A percentile compares a stretch with the other conserved stretches of the same genome.
These are phyloP conservation scores for Ceryle rudis DNA, from an alignment of 2,797 vertebrate genomes.

Conservation along the genomic window DNA sequence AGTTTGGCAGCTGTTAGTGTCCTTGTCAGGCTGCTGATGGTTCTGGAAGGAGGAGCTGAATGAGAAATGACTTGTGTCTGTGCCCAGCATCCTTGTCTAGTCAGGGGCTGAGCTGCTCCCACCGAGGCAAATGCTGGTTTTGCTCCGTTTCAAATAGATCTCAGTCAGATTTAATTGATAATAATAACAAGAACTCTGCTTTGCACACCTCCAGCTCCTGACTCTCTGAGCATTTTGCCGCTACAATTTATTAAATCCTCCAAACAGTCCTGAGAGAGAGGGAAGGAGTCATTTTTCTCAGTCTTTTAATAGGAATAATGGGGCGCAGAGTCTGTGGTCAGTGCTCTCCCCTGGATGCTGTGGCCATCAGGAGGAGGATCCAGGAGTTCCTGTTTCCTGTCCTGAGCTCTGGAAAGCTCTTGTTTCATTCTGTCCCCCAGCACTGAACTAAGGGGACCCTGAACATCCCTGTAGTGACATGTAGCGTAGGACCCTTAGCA, in stretches of 20 bases:
- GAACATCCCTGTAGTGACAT: background rate
- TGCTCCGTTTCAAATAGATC: background rate
- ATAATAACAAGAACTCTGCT: background rate
- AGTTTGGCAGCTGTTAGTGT: background rate
- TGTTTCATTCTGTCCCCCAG: background rate
- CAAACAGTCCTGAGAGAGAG: background rate
- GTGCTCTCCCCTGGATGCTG: background rate
- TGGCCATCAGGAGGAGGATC: background rate
- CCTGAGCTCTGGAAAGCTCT: background rate
- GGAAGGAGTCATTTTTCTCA: background rate
- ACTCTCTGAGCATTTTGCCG: background rate
- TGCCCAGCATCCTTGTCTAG: background rate
- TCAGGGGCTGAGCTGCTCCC: background rate
- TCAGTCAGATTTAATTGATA: background rate
- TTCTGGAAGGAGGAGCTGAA: background rate
- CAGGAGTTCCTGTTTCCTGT: background rate
- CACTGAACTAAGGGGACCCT: background rate
- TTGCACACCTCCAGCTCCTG: background rate
- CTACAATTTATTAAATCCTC: background rate
- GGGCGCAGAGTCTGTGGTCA: background rate
- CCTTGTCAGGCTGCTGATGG: conserved; percentile 6
- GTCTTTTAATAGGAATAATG: background rate
- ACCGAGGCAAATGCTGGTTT: background rate
- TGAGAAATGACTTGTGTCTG: background rate
- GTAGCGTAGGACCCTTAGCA: background rate